Conservation (phyloP, 2,888 invertebrate genomes). For the Andrena flavipes region DNA sequence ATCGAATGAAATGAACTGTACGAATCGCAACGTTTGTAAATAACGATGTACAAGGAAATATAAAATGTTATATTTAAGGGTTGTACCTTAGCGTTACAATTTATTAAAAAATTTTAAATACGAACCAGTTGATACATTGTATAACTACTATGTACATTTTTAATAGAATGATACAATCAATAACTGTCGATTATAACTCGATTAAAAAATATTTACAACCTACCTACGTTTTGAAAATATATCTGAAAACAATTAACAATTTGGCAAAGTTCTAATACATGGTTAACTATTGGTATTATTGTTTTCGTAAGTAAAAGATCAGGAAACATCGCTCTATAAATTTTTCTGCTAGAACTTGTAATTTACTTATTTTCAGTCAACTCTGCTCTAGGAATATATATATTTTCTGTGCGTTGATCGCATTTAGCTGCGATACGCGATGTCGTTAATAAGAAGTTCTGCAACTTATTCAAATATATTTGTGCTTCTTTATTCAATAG, state of each 20-base stretch:
- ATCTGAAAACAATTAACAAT: slow-evolving; percentile 11
- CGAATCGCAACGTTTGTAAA: background rate
- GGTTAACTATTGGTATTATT: background rate
- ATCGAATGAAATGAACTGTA: background rate
- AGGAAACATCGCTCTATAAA: slow-evolving; percentile 25
- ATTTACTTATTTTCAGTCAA: slow-evolving; percentile 76
- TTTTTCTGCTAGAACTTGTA: slow-evolving; percentile 6
- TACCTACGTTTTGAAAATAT: slow-evolving; percentile 18
- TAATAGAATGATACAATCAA: slow-evolving; percentile 19
- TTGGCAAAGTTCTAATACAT: slow-evolving; percentile 16
- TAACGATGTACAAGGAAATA: background rate
- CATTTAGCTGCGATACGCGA: slow-evolving; percentile 89
- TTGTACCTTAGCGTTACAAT: slow-evolving; percentile 1
- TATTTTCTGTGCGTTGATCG: slow-evolving; percentile 88
- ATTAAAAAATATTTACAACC: slow-evolving; percentile 55
- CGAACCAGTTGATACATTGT: slow-evolving; percentile 15
- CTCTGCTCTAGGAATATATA: slow-evolving; percentile 87
- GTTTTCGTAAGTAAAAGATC: slow-evolving; percentile 3
- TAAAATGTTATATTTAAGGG: slow-evolving; percentile 6
- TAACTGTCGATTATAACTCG: slow-evolving; percentile 34
- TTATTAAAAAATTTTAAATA: slow-evolving; percentile 36
- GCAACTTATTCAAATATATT: slow-evolving; percentile 89
- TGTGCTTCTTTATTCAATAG: slow-evolving; percentile 88
- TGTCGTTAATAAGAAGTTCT: slow-evolving; percentile 89
- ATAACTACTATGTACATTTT: slow-evolving; percentile 45